A percentile compares a stretch with the other conserved stretches of the same genome.
Evolutionary conservation across 2,797 vertebrate species (phyloP).

Genomic region (Enteromius mattozi): DNA sequence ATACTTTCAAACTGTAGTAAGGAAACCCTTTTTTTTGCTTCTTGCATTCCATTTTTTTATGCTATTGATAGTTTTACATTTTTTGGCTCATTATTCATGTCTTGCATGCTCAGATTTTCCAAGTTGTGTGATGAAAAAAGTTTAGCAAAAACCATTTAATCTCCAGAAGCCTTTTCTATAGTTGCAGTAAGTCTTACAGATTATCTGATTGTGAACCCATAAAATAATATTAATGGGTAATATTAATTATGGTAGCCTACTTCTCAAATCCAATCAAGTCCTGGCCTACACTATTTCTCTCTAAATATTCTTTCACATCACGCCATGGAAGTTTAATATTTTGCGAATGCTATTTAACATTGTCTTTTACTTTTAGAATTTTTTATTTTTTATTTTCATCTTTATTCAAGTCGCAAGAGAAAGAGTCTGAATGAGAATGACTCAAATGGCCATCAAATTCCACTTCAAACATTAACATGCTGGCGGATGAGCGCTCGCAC

Average conservation of each 20-base stretch:
- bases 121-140: background rate
- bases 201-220: background rate
- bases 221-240: background rate
- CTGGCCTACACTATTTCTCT: background rate
- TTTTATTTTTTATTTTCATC: background rate
- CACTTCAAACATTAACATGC: constrained; percentile 9
- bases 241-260: background rate
- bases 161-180: background rate
- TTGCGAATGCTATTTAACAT: background rate
- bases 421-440: background rate
- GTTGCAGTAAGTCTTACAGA: background rate
- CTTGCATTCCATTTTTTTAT: background rate
- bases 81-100: background rate
- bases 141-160: background rate
- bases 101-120: background rate
- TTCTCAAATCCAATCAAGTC: constrained; percentile 9
- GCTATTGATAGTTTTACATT: background rate
- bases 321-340: background rate
- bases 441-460: background rate
- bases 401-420: background rate
- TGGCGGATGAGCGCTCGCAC: background rate
- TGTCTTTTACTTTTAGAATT: background rate
- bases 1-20: background rate
- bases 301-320: background rate
- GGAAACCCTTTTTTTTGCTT: background rate